Base-by-base conservation (phyloP, 2,888 invertebrate genomes). In the Masnerella sp. region DNA sequence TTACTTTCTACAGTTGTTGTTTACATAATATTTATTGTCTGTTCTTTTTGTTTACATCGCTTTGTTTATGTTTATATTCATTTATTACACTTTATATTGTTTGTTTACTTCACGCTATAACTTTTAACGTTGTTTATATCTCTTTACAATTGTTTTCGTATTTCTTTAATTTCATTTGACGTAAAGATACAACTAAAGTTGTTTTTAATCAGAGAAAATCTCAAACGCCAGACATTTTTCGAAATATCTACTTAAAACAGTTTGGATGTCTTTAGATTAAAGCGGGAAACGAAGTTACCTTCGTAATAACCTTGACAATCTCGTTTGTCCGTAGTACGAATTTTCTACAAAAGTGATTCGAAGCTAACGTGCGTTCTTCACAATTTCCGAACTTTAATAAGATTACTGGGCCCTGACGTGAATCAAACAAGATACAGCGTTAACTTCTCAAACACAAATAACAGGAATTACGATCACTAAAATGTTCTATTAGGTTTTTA, bases 381-480 rank as follows among this genome's bases (percentile, higher is more conserved):
- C 56, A 67, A 67, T 73, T 73, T 73, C 68, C 54, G 62, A 49
- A 49, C 68, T 56, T 47, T 68, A 58, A 68, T 68, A 51, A 68
- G 56, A 73, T 58, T 40, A 65, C 42, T 25, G 15, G 20, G 49
- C 32, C 51, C 30, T 49, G 61, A 62, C 61, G 51, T 40, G 51
- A 49, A 62, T 49, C 42, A 62, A 51, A 62, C 61, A 36, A 45
- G 34, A 34, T 22, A 14, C 36, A 36, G 25, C n/a, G 14, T 52
- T 11, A 20, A 20, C 12, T 2, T 20, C 12, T 14, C 32, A 18
- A 9, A 20, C 12, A 30, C 8, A 20, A 30, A 9, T 9, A 42
- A 12, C 12, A 30, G 28, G 7, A 18, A 20, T 51, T 22, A 9
- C 14, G 36, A 20, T 14, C 36, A 49, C 7, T 17, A 18, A 20